Percentiles rank a stretch among this genome's conserved stretches.
Conservation (phyloP, 2,113 vertebrate genomes). For the Lasiurus borealis region DNA sequence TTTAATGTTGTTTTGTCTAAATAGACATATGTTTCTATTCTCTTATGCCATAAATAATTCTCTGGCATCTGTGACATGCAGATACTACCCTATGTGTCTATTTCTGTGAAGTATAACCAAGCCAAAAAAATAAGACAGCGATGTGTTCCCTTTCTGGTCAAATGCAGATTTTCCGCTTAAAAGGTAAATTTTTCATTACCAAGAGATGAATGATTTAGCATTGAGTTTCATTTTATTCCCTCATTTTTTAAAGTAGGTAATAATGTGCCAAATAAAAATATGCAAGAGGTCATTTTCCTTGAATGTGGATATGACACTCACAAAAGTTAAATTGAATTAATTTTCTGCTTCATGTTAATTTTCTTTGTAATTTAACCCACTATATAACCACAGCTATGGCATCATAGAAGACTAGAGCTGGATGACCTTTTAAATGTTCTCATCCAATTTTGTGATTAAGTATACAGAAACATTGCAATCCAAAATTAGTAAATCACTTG, state of each 20-base stretch:
- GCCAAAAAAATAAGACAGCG: constrained; percentile 3
- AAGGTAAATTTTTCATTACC: constrained; percentile 36
- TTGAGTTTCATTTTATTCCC: background rate
- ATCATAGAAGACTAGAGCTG: background rate
- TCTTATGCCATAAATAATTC: constrained; percentile 55
- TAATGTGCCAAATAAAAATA: background rate
- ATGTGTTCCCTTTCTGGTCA: background rate
- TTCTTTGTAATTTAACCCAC: background rate
- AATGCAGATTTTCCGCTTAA: constrained; percentile 69
- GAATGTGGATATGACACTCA: constrained; percentile 7
- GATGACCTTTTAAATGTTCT: background rate
- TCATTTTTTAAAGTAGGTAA: constrained; percentile 4
- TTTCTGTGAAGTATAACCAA: constrained; percentile 44
- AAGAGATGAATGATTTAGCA: background rate
- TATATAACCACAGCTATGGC: background rate
- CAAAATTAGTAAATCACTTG: background rate
- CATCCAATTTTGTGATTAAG: background rate
- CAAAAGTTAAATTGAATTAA: background rate
- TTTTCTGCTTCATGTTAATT: background rate
- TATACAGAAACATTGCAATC: background rate
- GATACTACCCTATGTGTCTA: constrained; percentile 2
- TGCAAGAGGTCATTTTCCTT: background rate
- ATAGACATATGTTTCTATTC: constrained; percentile 23
- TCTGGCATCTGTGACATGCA: constrained; percentile 32
- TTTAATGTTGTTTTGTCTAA: constrained; percentile 50